Evolutionary conservation across 1,140 invertebrate genomes (phyloP).

Genomic region (Microplitis mediator): DNA sequence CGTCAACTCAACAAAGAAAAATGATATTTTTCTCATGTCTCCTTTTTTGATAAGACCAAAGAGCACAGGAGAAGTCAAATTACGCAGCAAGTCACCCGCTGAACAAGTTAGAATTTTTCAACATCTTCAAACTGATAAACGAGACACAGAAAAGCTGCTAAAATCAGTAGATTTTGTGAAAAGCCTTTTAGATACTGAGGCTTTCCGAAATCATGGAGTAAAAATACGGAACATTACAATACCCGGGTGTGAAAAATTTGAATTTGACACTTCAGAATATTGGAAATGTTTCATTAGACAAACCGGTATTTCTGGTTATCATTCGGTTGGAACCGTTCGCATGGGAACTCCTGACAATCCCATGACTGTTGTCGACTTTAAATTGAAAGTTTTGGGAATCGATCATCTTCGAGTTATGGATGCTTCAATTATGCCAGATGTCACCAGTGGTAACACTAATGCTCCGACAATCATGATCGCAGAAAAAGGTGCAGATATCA

Average conservation of each 20-base stretch:
- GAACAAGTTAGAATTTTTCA: conserved; percentile 83
- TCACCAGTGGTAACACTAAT: conserved; percentile 69
- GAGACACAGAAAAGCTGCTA: conserved; percentile 71
- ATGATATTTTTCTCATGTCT: conserved; percentile 32
- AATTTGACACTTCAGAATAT: conserved; percentile 72
- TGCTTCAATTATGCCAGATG: conserved; percentile 71
- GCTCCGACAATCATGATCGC: conserved; percentile 74
- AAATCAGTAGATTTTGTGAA: conserved; percentile 68
- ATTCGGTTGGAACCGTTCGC: conserved; percentile 82
- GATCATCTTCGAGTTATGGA: conserved; percentile 75
- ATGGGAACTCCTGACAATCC: conserved; percentile 79
- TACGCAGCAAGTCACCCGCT: conserved; percentile 71
- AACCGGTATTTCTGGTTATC: conserved; percentile 76
- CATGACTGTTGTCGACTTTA: conserved; percentile 74
- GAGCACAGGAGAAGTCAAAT: conserved; percentile 72
- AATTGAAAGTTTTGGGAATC: conserved; percentile 69
- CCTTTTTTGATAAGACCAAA: conserved; percentile 57
- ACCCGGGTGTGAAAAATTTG: conserved; percentile 69
- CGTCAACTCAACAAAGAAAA: neutral
- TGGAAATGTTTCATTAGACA: conserved; percentile 74
- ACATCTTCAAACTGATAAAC: conserved; percentile 71
- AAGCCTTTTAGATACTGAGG: conserved; percentile 65
- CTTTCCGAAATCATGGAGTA: conserved; percentile 67
- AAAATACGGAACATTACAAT: conserved; percentile 68
- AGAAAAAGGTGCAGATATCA: conserved; percentile 72